Conservation (phyloP, 2,888 invertebrate genomes). For the Abrostola triplasia region DNA sequence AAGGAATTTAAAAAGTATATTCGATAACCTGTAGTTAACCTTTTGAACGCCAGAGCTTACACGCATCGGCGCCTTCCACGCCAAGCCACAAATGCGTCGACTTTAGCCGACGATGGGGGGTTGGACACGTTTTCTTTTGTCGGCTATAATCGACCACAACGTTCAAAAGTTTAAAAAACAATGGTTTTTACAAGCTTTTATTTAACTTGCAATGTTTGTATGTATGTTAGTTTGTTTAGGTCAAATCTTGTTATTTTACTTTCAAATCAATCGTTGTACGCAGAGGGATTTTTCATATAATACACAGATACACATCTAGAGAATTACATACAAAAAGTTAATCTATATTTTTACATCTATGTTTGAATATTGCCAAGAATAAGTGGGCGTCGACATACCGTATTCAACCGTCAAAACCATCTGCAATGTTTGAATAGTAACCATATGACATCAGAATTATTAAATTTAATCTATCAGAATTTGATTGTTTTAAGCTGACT, state of each 20-base stretch:
- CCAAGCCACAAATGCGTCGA: too few species aligned
- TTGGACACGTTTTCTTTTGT: too few species aligned
- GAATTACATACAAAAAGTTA: constrained; percentile 26
- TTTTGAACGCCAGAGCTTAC: too few species aligned
- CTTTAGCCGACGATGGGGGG: too few species aligned
- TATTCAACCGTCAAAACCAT: constrained; percentile 17
- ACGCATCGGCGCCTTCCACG: too few species aligned
- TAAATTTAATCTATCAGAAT: too few species aligned
- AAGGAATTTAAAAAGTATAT: too few species aligned
- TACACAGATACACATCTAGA: constrained; percentile 23
- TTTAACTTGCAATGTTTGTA: background rate
- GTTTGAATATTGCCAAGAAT: constrained; percentile 19
- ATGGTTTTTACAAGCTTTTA: background rate
- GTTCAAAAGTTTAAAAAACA: too few species aligned
- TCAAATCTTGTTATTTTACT: too few species aligned
- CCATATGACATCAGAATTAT: background rate
- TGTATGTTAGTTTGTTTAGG: background rate
- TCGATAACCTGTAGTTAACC: too few species aligned
- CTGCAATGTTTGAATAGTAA: constrained; percentile 19
- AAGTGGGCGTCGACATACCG: constrained; percentile 1
- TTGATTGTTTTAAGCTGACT: background rate
- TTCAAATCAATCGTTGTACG: constrained; percentile 27
- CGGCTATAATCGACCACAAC: too few species aligned
- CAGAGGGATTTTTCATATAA: background rate
- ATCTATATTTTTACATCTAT: constrained; percentile 13